phyloP scores from a whole-genome alignment of 1,140 invertebrate species.

The Drosophila asahinai region DNA sequence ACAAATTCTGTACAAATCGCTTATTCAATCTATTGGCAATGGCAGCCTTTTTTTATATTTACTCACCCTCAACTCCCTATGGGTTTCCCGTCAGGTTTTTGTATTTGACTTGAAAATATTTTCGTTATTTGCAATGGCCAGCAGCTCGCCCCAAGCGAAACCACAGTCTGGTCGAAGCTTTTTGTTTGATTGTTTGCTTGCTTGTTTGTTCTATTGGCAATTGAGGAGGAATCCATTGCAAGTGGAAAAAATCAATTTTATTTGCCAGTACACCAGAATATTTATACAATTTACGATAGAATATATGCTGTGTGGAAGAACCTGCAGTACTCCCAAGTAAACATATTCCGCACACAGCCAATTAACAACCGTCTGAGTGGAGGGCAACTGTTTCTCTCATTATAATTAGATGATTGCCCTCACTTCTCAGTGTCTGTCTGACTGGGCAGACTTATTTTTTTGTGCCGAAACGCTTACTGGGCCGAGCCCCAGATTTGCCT shows the following conservation, averaged over 20 bases:
- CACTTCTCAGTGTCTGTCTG: slow-evolving; percentile 12
- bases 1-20: slow-evolving; percentile 19
- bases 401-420: slow-evolving; percentile 61
- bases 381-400: slow-evolving; percentile 57
- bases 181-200: slow-evolving; percentile 23
- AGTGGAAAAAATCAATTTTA: slow-evolving; percentile 39
- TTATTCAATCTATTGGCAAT: slow-evolving; percentile 16
- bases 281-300: slow-evolving; percentile 19
- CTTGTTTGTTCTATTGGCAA: slow-evolving; percentile 48
- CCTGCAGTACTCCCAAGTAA: slow-evolving; percentile 26
- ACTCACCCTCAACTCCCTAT: slow-evolving; percentile 7
- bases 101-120: slow-evolving; percentile 38
- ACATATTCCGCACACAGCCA: slow-evolving; percentile 20
- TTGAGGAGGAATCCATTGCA: slow-evolving; percentile 20
- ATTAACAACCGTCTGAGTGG: slow-evolving; percentile 35
- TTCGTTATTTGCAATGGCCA: slow-evolving; percentile 34
- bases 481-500: slow-evolving; percentile 39
- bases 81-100: slow-evolving; percentile 13
- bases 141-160: slow-evolving; percentile 22
- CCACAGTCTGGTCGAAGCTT: slow-evolving; percentile 18
- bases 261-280: slow-evolving; percentile 19
- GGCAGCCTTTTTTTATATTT: background rate
- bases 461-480: slow-evolving; percentile 26
- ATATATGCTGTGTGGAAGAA: slow-evolving; percentile 2
- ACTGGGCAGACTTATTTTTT: slow-evolving; percentile 8